Evolutionary conservation across 2,888 invertebrate species (phyloP).

Genomic region (Meta bourneti): DNA sequence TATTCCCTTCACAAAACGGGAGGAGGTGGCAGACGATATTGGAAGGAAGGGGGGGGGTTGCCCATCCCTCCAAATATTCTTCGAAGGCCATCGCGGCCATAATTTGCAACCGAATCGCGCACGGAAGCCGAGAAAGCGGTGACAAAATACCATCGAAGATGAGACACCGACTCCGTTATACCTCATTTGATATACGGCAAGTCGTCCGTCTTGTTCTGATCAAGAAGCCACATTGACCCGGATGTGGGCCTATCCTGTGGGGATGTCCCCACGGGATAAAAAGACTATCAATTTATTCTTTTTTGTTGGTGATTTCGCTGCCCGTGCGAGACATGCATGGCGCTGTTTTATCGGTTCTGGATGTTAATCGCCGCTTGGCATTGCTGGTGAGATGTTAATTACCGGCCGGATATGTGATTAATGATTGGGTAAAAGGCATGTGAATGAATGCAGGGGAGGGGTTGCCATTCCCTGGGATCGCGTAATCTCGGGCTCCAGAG

Average conservation of each 20-base stretch:
- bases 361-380: conserved; percentile 65
- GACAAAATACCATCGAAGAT: conserved; percentile 61
- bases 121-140: conserved; percentile 59
- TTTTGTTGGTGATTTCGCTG: conserved; percentile 53
- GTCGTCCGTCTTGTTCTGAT: conserved; percentile 36
- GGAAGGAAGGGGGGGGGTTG: background rate
- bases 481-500: background rate
- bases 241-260: conserved; percentile 30
- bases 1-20: background rate
- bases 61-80: background rate
- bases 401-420: conserved; percentile 35
- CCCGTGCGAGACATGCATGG: conserved; percentile 5
- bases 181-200: conserved; percentile 58
- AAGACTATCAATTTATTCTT: conserved; percentile 39
- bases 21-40: conserved; percentile 43
- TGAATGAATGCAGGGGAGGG: conserved; percentile 51
- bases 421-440: conserved; percentile 16
- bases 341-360: conserved; percentile 31
- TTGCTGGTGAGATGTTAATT: conserved; percentile 66
- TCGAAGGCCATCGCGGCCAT: conserved; percentile 9
- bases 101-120: conserved; percentile 38
- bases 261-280: conserved; percentile 30
- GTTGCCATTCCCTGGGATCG: background rate
- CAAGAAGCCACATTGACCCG: conserved; percentile 36
- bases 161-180: conserved; percentile 55